A percentile compares a stretch with the other conserved stretches of the same genome.
Conservation (phyloP, 2,888 invertebrate species). For the Hermaeophaga mercurialis region DNA sequence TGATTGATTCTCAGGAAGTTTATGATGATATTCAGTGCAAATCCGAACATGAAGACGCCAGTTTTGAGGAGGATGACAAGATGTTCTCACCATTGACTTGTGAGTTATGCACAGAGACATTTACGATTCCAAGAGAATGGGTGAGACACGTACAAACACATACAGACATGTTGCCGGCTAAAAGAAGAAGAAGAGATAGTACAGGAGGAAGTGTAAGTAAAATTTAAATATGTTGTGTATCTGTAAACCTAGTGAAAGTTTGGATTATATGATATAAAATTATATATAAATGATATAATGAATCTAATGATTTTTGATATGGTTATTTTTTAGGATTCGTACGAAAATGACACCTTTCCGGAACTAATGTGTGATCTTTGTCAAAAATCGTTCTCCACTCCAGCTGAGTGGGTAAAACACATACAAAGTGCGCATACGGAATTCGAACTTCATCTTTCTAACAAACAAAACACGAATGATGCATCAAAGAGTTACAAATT, state of each 20-base stretch:
- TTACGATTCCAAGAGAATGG: slow-evolving; percentile 81
- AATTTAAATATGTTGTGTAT: too few relatives aligned
- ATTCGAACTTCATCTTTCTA: slow-evolving; percentile 76
- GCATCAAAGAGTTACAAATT: not conserved
- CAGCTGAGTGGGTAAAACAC: slow-evolving; percentile 86
- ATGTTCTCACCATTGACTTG: slow-evolving; percentile 79
- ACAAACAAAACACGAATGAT: slow-evolving; percentile 55
- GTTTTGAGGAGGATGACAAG: slow-evolving; percentile 67
- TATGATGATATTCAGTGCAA: slow-evolving; percentile 74
- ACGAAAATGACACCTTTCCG: slow-evolving; percentile 71
- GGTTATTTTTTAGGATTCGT: slow-evolving; percentile 66
- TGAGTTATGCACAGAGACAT: slow-evolving; percentile 83
- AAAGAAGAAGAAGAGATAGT: slow-evolving; percentile 64
- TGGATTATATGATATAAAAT: too few relatives aligned
- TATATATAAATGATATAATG: slow-evolving; percentile 1
- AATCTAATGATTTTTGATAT: not conserved
- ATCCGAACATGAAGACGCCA: slow-evolving; percentile 60
- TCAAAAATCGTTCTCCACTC: slow-evolving; percentile 75
- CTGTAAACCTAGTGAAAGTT: too few relatives aligned
- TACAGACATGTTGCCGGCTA: slow-evolving; percentile 65
- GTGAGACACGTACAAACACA: slow-evolving; percentile 83
- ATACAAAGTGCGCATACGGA: slow-evolving; percentile 85
- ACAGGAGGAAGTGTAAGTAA: slow-evolving; percentile 39
- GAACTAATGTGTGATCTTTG: slow-evolving; percentile 79
- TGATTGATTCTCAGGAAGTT: slow-evolving; percentile 67